Evolutionary conservation across 2,113 vertebrate species (phyloP).

Genomic region (Gymnobelideus leadbeateri): DNA sequence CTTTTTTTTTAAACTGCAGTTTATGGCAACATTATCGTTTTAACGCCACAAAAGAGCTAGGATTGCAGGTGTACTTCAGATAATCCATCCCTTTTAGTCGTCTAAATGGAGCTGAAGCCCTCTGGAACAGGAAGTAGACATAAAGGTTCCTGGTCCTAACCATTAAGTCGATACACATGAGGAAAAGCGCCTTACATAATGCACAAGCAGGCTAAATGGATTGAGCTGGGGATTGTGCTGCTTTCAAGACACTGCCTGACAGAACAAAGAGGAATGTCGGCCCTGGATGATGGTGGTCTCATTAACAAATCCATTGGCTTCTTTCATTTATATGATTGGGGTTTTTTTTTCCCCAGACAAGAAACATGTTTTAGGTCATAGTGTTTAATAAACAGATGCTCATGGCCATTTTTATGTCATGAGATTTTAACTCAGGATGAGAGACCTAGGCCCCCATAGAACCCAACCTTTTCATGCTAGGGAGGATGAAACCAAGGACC

Average conservation of each 20-base stretch:
- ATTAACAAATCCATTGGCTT: not conserved
- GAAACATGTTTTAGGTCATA: not conserved
- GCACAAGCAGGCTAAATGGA: not conserved
- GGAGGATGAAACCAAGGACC: not conserved
- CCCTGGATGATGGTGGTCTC: not conserved
- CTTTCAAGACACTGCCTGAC: not conserved
- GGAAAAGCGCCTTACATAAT: not conserved
- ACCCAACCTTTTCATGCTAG: not conserved
- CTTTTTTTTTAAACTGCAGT: conserved; percentile 49
- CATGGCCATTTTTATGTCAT: not conserved
- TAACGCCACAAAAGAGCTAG: conserved; percentile 72
- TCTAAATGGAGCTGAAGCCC: conserved; percentile 52
- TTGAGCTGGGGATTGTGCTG: not conserved
- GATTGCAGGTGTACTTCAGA: conserved; percentile 59
- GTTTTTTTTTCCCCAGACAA: not conserved
- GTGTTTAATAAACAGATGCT: not conserved
- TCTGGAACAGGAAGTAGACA: conserved; percentile 23
- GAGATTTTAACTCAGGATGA: not conserved
- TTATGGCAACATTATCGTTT: conserved; percentile 72
- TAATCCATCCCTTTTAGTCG: conserved; percentile 65
- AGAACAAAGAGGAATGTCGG: not conserved
- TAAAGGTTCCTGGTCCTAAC: conserved; percentile 47
- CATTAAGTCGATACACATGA: not conserved
- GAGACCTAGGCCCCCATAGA: not conserved
- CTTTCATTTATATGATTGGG: not conserved